Evolutionary conservation across 2,888 invertebrate genomes (phyloP).

Genomic region (Venusia cambrica): DNA sequence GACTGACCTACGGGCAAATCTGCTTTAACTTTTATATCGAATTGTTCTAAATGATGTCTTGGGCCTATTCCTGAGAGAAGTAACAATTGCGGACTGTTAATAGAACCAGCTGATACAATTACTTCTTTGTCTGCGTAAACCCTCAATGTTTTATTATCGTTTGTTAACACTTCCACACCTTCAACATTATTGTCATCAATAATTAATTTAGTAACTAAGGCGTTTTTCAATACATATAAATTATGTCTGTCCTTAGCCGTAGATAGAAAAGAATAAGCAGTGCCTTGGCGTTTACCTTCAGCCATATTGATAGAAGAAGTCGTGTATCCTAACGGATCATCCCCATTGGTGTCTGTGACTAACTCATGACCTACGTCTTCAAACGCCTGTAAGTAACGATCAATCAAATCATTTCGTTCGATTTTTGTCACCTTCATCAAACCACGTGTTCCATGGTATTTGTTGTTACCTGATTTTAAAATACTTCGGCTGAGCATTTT

Average conservation of each 20-base stretch:
- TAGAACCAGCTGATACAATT: conserved; percentile 63
- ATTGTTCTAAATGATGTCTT: conserved; percentile 45
- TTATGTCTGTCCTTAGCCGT: conserved; percentile 37
- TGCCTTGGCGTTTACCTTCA: conserved; percentile 62
- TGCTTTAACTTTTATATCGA: conserved; percentile 49
- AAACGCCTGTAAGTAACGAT: conserved; percentile 47
- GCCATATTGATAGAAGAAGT: conserved; percentile 62
- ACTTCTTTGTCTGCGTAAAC: conserved; percentile 60
- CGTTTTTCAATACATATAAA: conserved; percentile 56
- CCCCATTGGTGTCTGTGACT: conserved; percentile 25
- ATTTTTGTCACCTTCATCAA: conserved; percentile 50
- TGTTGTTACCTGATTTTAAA: conserved; percentile 10
- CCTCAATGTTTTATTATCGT: conserved; percentile 36
- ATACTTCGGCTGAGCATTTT: conserved; percentile 6
- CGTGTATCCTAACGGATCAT: conserved; percentile 53
- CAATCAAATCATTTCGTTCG: conserved; percentile 22
- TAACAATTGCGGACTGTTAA: conserved; percentile 69
- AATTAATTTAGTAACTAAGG: conserved; percentile 68
- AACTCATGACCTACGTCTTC: conserved; percentile 58
- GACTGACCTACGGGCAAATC: conserved; percentile 67
- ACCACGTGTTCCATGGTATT: conserved; percentile 55
- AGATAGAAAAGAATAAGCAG: conserved; percentile 38
- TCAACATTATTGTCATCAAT: conserved; percentile 66
- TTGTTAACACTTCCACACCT: conserved; percentile 56
- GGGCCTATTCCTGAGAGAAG: conserved; percentile 51